Percentiles rank a stretch among this genome's conserved stretches.
Evolutionary conservation across 2,888 invertebrate genomes (phyloP).

Genomic region (Pteria penguin): DNA sequence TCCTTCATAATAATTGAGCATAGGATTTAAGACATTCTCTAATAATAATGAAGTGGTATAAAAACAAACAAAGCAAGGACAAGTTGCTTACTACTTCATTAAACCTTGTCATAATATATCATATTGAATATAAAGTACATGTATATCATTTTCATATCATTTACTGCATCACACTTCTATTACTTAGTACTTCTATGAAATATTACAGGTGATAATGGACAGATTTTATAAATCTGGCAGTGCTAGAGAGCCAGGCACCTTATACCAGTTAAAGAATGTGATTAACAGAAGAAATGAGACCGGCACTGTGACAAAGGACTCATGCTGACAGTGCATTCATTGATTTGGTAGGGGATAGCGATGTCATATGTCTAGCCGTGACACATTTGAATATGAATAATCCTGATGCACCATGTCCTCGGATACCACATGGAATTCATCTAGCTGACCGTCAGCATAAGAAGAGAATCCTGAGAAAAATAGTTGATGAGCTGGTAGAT

Average conservation of each 20-base stretch:
- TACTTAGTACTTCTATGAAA: no score
- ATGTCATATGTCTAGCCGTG: no score
- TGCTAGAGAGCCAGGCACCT: constrained; percentile 14
- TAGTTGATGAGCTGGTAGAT: constrained; percentile 6
- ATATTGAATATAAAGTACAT: no score
- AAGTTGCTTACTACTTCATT: no score
- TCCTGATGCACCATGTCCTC: neutral
- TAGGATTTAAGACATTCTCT: no score
- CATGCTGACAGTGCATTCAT: constrained; percentile 26
- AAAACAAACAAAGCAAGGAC: no score
- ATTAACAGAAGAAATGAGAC: constrained; percentile 29
- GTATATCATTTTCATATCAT: no score
- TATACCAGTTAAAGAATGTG: constrained; percentile 26
- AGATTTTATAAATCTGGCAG: constrained; percentile 18
- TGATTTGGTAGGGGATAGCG: no score
- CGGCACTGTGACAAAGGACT: neutral
- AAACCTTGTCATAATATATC: no score
- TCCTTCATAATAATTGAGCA: no score
- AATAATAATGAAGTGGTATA: no score
- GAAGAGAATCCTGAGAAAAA: neutral
- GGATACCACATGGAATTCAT: neutral
- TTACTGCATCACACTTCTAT: no score
- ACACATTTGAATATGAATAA: constrained; percentile 24
- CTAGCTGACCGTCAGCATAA: constrained; percentile 7
- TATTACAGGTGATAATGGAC: constrained; percentile 27